Evolutionary conservation across 2,113 vertebrate species (phyloP), one percentile per base, ranked within the genome.

Genomic region (Malurus elegans): DNA sequence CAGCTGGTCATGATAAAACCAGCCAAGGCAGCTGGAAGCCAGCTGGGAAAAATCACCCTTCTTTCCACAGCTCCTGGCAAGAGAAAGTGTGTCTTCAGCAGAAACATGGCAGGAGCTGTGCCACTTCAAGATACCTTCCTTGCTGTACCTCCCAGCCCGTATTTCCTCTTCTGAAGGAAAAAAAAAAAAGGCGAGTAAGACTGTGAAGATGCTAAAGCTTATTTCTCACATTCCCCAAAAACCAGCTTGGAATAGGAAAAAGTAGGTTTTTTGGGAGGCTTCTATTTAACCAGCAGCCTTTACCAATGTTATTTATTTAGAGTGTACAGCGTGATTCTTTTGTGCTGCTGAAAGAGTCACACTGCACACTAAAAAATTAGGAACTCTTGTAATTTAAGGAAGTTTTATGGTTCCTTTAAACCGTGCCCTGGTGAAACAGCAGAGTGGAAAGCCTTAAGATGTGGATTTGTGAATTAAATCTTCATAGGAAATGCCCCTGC

Each of bases 21-120:
- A 79, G 73, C 29, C 53, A 67, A 92, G 47, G 76, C 60, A 94
- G 48, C 58, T 76, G 66, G 74, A 75, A 24, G 53, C 34, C 61
- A 79, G 4, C 44, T 76, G 21, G 31, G 64, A 66, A n/a, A 69
- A 84, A 47, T 12, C 38, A 28, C 11, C 12, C 50, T 76, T 58
- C 40, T 25, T 40, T 45, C 28, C 36, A 28, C 17, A 61, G 25
- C 21, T 84, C 24, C 26, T 45, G 34, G 29, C 23, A 66, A 69
- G 38, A 31, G 9, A 8, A 47, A 58, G 4, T 31, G 53, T 57
- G 20, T 32, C 10, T 67, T 79, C 25, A 6, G 6, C 14, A 11
- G 4, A 4, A 26, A 28, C 31, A 28, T 18, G 31, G 50, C 25
- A 80, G 60, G 40, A 94, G 12, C 19, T 45, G 38, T 58, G 42